phyloP scores from a whole-genome alignment of 30 jellyfish, hydroid and myxozoan genomes.

The Turritopsis rubra region DNA sequence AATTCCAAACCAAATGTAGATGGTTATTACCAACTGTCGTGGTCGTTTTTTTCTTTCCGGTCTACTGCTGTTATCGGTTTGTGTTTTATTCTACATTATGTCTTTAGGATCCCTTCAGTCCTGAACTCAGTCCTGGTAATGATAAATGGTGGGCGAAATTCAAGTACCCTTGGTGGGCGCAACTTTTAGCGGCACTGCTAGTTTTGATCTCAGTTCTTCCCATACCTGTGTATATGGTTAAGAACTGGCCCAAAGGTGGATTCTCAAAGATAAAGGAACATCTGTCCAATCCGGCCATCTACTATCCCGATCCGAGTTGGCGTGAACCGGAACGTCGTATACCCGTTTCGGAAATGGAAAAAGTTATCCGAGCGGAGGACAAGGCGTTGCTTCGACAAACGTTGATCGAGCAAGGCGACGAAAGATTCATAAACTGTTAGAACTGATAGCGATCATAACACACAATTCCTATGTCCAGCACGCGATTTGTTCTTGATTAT shows the following conservation, averaged over 20 bases:
- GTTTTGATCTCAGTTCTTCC: conserved; percentile 88
- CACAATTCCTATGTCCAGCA: too few relatives aligned
- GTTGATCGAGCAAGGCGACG: conserved; percentile 14
- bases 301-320: conserved; percentile 34
- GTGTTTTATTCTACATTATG: background rate
- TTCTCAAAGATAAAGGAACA: background rate
- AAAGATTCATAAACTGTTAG: background rate
- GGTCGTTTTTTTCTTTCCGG: background rate
- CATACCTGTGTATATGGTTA: conserved; percentile 66
- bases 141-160: conserved; percentile 45
- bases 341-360: conserved; percentile 18
- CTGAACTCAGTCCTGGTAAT: conserved; percentile 47
- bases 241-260: conserved; percentile 78
- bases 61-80: background rate
- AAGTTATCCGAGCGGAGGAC: conserved; percentile 21
- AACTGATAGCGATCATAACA: too few relatives aligned
- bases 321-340: conserved; percentile 32
- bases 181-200: conserved; percentile 69
- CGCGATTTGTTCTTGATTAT: too few relatives aligned
- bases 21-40: too few relatives aligned
- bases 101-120: conserved; percentile 27
- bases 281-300: conserved; percentile 10
- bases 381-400: background rate
- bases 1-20: too few relatives aligned
- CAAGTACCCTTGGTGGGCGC: conserved; percentile 82